A percentile compares a stretch with the other conserved stretches of the same genome.
These are phyloP conservation scores for Pteronura brasiliensis DNA, from an alignment of 2,113 vertebrate species.

Conservation along the genomic window DNA sequence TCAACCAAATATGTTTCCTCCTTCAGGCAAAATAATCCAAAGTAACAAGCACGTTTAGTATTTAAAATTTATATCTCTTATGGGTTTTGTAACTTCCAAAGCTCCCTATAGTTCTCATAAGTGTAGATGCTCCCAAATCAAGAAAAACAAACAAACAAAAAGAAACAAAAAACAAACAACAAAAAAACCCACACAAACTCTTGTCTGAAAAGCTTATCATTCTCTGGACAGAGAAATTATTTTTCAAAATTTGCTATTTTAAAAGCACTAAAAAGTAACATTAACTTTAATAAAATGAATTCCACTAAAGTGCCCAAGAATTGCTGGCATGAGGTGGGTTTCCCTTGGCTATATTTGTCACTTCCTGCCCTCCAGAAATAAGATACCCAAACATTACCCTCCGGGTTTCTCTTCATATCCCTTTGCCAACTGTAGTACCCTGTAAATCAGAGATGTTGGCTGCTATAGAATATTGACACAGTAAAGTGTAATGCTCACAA, in stretches of 20 bases:
- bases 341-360: neutral
- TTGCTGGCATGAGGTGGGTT: neutral
- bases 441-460: constrained; percentile 35
- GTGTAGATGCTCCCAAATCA: neutral
- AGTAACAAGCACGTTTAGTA: neutral
- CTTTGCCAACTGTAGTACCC: neutral
- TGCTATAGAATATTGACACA: constrained; percentile 8
- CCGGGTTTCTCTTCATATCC: neutral
- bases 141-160: neutral
- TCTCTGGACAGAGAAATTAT: neutral
- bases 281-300: neutral
- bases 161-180: neutral
- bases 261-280: neutral
- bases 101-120: neutral
- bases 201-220: constrained; percentile 10
- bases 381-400: constrained; percentile 14
- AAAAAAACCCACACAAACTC: neutral
- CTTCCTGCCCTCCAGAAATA: constrained; percentile 50
- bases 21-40: neutral
- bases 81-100: neutral
- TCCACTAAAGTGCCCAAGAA: neutral
- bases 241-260: neutral
- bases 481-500: neutral
- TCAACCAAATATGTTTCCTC: neutral
- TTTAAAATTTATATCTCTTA: neutral